Conservation (phyloP, 2,797 vertebrate species). For the Pelobates cultripes region DNA sequence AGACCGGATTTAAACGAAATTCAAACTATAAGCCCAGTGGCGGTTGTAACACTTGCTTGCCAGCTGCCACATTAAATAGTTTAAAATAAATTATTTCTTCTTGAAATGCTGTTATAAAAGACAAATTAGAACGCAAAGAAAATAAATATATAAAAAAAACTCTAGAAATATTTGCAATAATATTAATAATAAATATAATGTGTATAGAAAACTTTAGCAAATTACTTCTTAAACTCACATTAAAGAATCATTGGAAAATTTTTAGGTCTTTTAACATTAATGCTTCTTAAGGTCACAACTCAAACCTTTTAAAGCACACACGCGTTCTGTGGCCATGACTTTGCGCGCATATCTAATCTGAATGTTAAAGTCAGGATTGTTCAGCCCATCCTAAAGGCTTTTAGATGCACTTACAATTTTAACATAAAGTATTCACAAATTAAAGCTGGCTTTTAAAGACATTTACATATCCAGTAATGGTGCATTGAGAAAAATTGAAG, state of each 20-base stretch:
- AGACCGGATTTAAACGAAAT: too few species aligned
- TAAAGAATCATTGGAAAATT: background rate
- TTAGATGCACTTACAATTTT: constrained; percentile 83
- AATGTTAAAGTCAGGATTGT: constrained; percentile 80
- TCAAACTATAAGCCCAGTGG: too few species aligned
- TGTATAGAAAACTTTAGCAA: background rate
- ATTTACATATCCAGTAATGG: constrained; percentile 85
- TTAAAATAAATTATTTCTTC: too few species aligned
- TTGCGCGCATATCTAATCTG: constrained; percentile 58
- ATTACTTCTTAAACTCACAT: background rate
- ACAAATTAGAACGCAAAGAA: too few species aligned
- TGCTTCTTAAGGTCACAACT: background rate
- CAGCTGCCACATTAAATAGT: too few species aligned
- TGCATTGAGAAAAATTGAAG: constrained; percentile 85
- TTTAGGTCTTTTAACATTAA: background rate
- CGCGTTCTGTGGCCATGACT: constrained; percentile 6
- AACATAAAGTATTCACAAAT: constrained; percentile 83
- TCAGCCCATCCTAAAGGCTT: constrained; percentile 80
- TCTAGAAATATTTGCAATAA: too few species aligned
- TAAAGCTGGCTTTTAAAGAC: constrained; percentile 84
- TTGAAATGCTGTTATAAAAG: too few species aligned
- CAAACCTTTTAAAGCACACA: constrained; percentile 24
- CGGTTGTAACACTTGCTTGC: too few species aligned
- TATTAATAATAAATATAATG: background rate
- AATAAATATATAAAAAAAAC: too few species aligned